Evolutionary conservation across 2,888 invertebrate genomes (phyloP).

Genomic region (Polia nebulosa): DNA sequence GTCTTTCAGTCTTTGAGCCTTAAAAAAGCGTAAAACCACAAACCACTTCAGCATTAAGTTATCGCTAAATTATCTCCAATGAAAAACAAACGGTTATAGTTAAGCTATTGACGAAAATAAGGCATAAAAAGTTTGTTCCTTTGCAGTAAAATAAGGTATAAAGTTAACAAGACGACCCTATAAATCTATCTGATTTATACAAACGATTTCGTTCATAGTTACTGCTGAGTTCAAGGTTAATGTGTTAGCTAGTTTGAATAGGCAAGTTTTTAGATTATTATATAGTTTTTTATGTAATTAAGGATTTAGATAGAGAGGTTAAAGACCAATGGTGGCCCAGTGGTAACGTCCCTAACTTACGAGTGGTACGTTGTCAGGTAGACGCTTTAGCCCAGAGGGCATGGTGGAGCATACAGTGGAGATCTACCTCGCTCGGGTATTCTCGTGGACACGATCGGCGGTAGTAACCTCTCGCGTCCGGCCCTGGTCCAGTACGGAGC

Average conservation of each 20-base stretch:
- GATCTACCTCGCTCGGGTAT: too few species aligned
- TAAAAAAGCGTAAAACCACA: not conserved
- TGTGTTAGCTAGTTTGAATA: not conserved
- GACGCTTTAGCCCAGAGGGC: too few species aligned
- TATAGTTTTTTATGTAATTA: not conserved
- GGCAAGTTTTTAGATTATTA: not conserved
- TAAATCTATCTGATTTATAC: conserved; percentile 46
- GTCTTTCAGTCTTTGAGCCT: too few species aligned
- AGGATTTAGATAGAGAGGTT: not conserved
- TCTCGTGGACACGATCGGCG: too few species aligned
- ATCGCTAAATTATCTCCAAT: not conserved
- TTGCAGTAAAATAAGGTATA: conserved; percentile 35
- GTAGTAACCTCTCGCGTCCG: too few species aligned
- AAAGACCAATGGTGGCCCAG: too few species aligned
- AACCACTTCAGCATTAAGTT: not conserved
- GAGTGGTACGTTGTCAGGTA: too few species aligned
- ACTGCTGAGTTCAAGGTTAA: conserved; percentile 28
- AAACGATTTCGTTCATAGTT: conserved; percentile 17
- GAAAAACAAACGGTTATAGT: not conserved
- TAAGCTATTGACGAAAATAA: conserved; percentile 20
- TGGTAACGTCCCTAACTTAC: too few species aligned
- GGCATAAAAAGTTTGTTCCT: conserved; percentile 37
- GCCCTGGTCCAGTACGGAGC: too few species aligned
- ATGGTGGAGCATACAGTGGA: too few species aligned
- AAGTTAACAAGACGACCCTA: conserved; percentile 29